Conservation (phyloP, 2,888 invertebrate species). For the Dryadula phaetusa region DNA sequence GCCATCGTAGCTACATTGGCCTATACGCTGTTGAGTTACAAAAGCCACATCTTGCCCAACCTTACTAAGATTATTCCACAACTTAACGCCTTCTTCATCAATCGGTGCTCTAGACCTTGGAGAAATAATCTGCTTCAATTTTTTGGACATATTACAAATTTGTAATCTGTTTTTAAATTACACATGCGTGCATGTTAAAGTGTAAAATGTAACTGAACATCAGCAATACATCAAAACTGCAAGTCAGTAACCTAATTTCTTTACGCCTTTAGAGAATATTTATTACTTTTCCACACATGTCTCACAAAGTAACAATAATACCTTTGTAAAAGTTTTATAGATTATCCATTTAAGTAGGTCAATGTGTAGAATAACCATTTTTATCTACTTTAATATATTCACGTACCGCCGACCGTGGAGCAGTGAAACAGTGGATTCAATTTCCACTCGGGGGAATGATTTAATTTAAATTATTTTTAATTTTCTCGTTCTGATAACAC, state of each 20-base stretch:
- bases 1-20: neutral
- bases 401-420: too few species aligned
- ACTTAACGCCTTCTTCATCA: constrained; percentile 58
- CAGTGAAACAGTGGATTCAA: too few species aligned
- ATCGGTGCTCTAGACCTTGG: constrained; percentile 74
- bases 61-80: constrained; percentile 68
- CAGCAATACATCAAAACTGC: constrained; percentile 36
- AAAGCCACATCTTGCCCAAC: neutral
- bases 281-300: constrained; percentile 24
- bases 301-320: constrained; percentile 24
- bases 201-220: constrained; percentile 25
- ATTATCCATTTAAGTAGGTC: constrained; percentile 41
- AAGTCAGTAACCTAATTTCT: constrained; percentile 45
- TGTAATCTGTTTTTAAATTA: neutral
- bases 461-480: too few species aligned
- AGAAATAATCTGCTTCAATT: constrained; percentile 55
- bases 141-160: constrained; percentile 55
- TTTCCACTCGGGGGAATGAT: too few species aligned
- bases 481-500: too few species aligned
- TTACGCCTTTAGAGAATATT: constrained; percentile 5
- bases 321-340: constrained; percentile 33
- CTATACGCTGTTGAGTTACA: constrained; percentile 5
- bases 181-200: constrained; percentile 25
- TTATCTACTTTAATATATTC: too few species aligned
- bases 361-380: constrained; percentile 21